These are phyloP conservation scores for Parnassius smintheus DNA, from an alignment of 2,888 invertebrate genomes.

Conservation along the genomic window DNA sequence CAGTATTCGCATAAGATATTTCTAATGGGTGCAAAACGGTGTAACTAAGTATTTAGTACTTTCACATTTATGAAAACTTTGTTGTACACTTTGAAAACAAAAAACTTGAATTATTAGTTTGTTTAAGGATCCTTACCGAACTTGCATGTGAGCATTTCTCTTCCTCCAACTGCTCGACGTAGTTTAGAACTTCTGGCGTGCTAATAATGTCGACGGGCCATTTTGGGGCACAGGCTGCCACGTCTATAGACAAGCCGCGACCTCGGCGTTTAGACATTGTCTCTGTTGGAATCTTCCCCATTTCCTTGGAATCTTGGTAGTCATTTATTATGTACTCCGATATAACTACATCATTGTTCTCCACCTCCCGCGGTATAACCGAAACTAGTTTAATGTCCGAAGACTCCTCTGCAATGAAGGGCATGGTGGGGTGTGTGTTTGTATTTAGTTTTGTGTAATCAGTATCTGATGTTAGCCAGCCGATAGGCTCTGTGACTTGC, in stretches of 20 bases:
- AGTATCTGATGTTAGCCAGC: conserved; percentile 51
- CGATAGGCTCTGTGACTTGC: conserved; percentile 45
- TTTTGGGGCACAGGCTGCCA: conserved; percentile 46
- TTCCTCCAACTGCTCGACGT: conserved; percentile 70
- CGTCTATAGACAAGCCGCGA: conserved; percentile 54
- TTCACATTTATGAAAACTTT: no score
- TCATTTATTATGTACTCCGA: conserved; percentile 56
- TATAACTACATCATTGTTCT: conserved; percentile 57
- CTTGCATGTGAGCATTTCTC: conserved; percentile 52
- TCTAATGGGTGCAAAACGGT: no score
- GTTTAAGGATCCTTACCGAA: conserved; percentile 45
- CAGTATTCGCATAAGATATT: no score
- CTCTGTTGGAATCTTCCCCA: conserved; percentile 32
- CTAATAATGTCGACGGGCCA: conserved; percentile 59
- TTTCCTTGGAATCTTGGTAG: conserved; percentile 34
- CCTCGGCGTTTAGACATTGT: conserved; percentile 36
- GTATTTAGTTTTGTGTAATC: conserved; percentile 48
- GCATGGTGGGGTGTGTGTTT: conserved; percentile 54
- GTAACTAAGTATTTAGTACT: no score
- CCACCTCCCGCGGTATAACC: conserved; percentile 65
- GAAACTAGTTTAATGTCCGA: conserved; percentile 60
- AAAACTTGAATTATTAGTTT: no score
- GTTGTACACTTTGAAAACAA: no score
- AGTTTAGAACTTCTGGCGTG: conserved; percentile 72
- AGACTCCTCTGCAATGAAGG: conserved; percentile 70